Evolutionary conservation across 1,140 invertebrate genomes (phyloP), one percentile per base, ranked within the genome.

Genomic region (Drosophila azteca): DNA sequence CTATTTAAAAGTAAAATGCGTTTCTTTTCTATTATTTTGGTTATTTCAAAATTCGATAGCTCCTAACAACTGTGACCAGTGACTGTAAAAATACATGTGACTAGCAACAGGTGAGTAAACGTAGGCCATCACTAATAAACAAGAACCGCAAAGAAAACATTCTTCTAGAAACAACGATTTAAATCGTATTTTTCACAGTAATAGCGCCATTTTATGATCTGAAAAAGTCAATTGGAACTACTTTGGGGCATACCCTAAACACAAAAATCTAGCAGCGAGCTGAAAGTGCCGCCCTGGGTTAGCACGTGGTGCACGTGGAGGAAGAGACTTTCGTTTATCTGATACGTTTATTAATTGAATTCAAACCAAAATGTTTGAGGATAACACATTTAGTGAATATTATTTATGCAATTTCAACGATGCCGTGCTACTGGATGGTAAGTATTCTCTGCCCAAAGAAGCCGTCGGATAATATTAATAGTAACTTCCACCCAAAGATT

Each of bases 341-440:
- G 7, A 45, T 5, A 46, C 3, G 13, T 2, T n/a, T 22, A 58
- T 68, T 72, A 58, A 49, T 2, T n/a, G 24, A 26, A 26, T 26
- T 9, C 22, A 53, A 53, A 20, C 31, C 0, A 89, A 62, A 53
- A 88, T 88, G 83, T 49, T 72, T 15, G 46, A 69, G 17, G 77
- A 85, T 9, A 55, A 57, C 15, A 22, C 48, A 17, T 68, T 77
- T 6, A 79, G 64, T 46, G 68, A 88, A 50, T 65, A 83, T 50
- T 88, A 50, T 45, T 17, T 88, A n/a, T 88, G 83, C 55, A 88
- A 88, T 29, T 88, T 88, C 1, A 88, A 74, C 41, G 79, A 88
- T 63, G 59, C 60, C 35, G 65, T 64, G 29, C 26, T 49, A 13
- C 17, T 46, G 2, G 79, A 83, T 6, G 83, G 72, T 79, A 13